Evolutionary conservation across 1,140 invertebrate species (phyloP), one percentile per base, ranked within the genome.

Genomic region (Drosophila paulistorum): DNA sequence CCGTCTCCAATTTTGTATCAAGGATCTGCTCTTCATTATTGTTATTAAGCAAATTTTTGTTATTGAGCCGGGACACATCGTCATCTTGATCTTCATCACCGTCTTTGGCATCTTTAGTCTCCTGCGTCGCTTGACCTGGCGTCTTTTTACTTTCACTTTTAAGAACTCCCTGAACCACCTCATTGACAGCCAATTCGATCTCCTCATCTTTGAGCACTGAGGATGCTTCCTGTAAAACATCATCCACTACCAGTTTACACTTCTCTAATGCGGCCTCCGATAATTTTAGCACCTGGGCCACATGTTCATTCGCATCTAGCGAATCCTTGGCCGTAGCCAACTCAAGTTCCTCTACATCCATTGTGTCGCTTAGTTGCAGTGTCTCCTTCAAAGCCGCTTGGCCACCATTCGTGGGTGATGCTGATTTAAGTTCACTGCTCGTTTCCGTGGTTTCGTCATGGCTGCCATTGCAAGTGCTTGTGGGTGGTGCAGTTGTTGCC

Each of bases 261-360:
- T 93, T 87, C 39, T 93, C 91, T 11, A 95, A 68, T 3, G 94
- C 91, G 74, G 94, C 94, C 62, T 95, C 94, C 9, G 93, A 94
- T 70, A 93, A 94, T 17, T 93, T 91, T 7, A 94, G 82, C 63
- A 94, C 94, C 65, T 94, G 94, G 64, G 93, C 92, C 66, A 95
- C 93, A 73, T 95, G 94, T 54, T 94, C 93, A 72, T 94, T 92
- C 7, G 94, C 94, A 66, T 90, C 85, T 14, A 81, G 63, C 3
- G 79, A 65, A 63, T 86, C 74, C 74, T 91, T 91, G 63, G 71
- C 77, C 0, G 77, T 89, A 42, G 78, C 91, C 42, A 91, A 30
- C 33, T 93, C 93, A 26, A 93, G 91, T 73, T 94, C 94, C 69
- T 93, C 92, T 4, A 85, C 81, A 23, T 92, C 91, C 35, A 85